Percentiles rank a stretch among this genome's conserved stretches.
Conservation (phyloP, 2,113 vertebrate species). For the Polypterus senegalus region DNA sequence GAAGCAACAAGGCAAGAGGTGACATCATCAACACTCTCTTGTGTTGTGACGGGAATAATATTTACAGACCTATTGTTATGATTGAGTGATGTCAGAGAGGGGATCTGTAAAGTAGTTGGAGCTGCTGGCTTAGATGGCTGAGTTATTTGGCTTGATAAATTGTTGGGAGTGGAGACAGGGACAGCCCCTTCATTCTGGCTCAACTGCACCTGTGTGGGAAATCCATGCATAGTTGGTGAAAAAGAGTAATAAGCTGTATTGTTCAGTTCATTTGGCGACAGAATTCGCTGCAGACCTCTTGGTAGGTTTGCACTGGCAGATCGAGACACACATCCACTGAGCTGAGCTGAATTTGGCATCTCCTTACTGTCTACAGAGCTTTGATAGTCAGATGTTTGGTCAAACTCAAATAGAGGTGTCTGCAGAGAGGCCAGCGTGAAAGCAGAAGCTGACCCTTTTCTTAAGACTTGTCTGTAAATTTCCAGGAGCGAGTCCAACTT, state of each 20-base stretch:
- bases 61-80: slow-evolving; percentile 43
- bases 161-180: slow-evolving; percentile 40
- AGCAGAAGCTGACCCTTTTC: slow-evolving; percentile 75
- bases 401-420: slow-evolving; percentile 77
- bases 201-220: slow-evolving; percentile 57
- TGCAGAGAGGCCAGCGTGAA: slow-evolving; percentile 75
- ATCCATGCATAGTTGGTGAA: slow-evolving; percentile 58
- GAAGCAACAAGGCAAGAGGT: slow-evolving; percentile 58
- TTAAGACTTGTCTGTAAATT: slow-evolving; percentile 82
- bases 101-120: slow-evolving; percentile 74
- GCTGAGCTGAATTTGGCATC: slow-evolving; percentile 63
- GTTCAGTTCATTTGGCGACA: slow-evolving; percentile 73
- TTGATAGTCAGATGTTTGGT: slow-evolving; percentile 85
- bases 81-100: slow-evolving; percentile 58
- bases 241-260: slow-evolving; percentile 69
- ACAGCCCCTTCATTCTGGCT: slow-evolving; percentile 54
- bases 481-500: slow-evolving; percentile 89
- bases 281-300: slow-evolving; percentile 74
- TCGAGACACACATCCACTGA: slow-evolving; percentile 56
- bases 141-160: slow-evolving; percentile 64
- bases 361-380: slow-evolving; percentile 76
- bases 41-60: slow-evolving; percentile 51
- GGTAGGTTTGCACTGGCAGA: slow-evolving; percentile 73
- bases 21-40: slow-evolving; percentile 52
- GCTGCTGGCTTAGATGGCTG: slow-evolving; percentile 48